Conservation (phyloP, 2,888 invertebrate genomes). For the Drosophila flavopinicola region DNA sequence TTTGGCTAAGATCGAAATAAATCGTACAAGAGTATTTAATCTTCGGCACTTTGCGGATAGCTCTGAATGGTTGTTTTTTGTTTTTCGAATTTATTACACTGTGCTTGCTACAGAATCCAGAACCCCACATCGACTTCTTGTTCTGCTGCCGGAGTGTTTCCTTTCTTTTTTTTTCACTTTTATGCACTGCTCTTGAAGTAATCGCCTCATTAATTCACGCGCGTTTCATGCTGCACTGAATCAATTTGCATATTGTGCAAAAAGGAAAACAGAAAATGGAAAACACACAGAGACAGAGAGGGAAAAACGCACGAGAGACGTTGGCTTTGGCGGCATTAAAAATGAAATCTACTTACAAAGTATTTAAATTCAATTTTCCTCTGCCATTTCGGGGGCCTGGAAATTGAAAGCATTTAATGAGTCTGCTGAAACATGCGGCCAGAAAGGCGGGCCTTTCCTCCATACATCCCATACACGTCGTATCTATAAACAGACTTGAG, state of each 20-base stretch:
- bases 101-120: conserved; percentile 7
- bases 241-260: conserved; percentile 79
- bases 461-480: conserved; percentile 5
- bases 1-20: too few relatives aligned
- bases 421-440: conserved; percentile 58
- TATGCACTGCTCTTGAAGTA: conserved; percentile 62
- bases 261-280: conserved; percentile 40
- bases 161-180: conserved; percentile 34
- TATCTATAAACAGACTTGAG: conserved; percentile 42
- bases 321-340: conserved; percentile 19
- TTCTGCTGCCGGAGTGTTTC: conserved; percentile 16
- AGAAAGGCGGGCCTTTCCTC: conserved; percentile 16
- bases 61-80: conserved; percentile 31
- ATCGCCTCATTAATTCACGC: conserved; percentile 81
- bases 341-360: conserved; percentile 73
- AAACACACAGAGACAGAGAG: conserved; percentile 13
- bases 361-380: conserved; percentile 74
- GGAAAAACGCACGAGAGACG: conserved; percentile 15
- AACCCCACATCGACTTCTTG: conserved; percentile 25
- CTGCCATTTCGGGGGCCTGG: conserved; percentile 35
- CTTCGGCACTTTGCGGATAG: neutral
- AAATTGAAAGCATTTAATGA: conserved; percentile 74
- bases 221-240: conserved; percentile 77
- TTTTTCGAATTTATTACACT: conserved; percentile 67
- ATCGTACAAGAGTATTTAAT: conserved; percentile 4